Conservation (phyloP, 2,797 vertebrate species). For the Cryptoblepharus egeriae region DNA sequence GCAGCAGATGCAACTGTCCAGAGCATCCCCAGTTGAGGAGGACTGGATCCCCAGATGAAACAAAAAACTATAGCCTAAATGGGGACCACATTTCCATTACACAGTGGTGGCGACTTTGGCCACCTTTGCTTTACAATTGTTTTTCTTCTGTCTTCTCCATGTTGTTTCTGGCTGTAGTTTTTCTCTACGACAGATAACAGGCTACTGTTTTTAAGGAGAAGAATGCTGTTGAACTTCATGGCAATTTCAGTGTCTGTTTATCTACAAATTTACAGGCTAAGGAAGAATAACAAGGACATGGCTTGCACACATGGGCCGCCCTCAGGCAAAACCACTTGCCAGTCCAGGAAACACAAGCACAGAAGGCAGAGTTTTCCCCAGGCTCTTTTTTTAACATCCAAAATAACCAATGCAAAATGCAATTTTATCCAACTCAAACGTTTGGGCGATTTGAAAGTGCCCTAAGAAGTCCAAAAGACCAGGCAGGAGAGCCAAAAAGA, state of each 20-base stretch:
- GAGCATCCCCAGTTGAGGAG: too few species aligned
- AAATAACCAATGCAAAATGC: not conserved
- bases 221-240: not conserved
- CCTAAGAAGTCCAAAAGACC: not conserved
- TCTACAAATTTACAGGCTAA: not conserved
- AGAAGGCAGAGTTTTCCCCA: not conserved
- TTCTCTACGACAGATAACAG: constrained; percentile 23
- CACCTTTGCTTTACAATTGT: not conserved
- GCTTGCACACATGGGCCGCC: not conserved
- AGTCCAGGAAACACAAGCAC: not conserved
- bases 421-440: not conserved
- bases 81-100: too few species aligned
- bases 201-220: not conserved
- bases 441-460: not conserved
- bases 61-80: too few species aligned
- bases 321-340: not conserved
- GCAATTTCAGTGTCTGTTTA: not conserved
- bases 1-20: too few species aligned
- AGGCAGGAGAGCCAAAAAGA: not conserved
- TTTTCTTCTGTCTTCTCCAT: not conserved
- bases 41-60: too few species aligned
- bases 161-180: constrained; percentile 5
- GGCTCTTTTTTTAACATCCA: not conserved
- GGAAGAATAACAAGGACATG: not conserved
- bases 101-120: too few species aligned